These are phyloP conservation scores for Mechanitis mazaeus DNA, from an alignment of 2,888 invertebrate species.

Conservation along the genomic window DNA sequence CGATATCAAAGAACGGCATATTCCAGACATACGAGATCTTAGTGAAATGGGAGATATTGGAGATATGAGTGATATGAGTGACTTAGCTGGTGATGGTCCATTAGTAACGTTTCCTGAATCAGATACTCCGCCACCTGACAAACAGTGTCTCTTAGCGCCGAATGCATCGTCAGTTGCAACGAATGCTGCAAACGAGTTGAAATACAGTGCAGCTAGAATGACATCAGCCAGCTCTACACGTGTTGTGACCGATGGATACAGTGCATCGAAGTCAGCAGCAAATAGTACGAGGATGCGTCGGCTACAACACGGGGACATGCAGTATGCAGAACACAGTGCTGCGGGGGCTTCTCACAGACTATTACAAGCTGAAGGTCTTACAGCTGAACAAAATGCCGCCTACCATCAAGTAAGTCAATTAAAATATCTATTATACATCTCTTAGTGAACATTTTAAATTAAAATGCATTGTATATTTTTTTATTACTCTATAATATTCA, in stretches of 20 bases:
- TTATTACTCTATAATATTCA: neutral
- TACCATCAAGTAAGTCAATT: constrained; percentile 82
- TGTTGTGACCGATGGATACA: constrained; percentile 88
- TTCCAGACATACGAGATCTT: constrained; percentile 68
- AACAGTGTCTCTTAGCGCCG: constrained; percentile 66
- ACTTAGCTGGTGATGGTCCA: constrained; percentile 76
- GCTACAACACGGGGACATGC: constrained; percentile 87
- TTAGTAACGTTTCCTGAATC: constrained; percentile 89
- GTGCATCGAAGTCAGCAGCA: constrained; percentile 79
- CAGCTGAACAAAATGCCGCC: constrained; percentile 90
- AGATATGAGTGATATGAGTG: constrained; percentile 70
- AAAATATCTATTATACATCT: constrained; percentile 8
- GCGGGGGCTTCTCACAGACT: constrained; percentile 87
- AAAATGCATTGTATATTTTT: neutral
- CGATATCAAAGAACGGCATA: constrained; percentile 62
- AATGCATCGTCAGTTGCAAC: constrained; percentile 59
- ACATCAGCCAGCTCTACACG: constrained; percentile 84
- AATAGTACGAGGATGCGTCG: constrained; percentile 72
- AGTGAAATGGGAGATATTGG: constrained; percentile 70
- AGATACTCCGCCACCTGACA: constrained; percentile 81
- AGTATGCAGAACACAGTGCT: constrained; percentile 87
- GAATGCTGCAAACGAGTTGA: constrained; percentile 81
- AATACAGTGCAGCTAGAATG: constrained; percentile 89
- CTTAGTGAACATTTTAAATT: neutral
- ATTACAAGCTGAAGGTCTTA: constrained; percentile 89